These are phyloP conservation scores for Acanthopagrus latus DNA, from an alignment of 2,797 vertebrate genomes.

Conservation along the genomic window DNA sequence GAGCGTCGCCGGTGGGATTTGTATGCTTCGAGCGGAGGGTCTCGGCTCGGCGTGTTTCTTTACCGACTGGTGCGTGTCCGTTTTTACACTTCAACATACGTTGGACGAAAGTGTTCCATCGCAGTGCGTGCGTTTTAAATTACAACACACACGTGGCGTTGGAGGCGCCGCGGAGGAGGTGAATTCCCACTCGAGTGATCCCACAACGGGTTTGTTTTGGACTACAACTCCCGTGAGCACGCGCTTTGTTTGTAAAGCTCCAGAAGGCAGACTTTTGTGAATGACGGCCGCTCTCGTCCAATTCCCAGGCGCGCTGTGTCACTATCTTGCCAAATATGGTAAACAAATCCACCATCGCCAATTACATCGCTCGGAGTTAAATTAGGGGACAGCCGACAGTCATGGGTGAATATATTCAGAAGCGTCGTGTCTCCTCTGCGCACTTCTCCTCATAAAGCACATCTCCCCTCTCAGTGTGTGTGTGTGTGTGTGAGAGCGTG, in stretches of 20 bases:
- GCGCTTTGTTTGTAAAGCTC: slow-evolving; percentile 89
- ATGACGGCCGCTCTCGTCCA: slow-evolving; percentile 86
- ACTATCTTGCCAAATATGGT: slow-evolving; percentile 95
- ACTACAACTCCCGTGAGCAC: slow-evolving; percentile 89
- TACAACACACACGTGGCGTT: rapidly evolving
- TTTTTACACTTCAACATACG: rapidly evolving
- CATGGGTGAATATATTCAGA: slow-evolving; percentile 15
- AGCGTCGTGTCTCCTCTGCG: slow-evolving; percentile 38
- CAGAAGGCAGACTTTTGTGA: slow-evolving; percentile 82
- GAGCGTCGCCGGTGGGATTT: slow-evolving; percentile 82
- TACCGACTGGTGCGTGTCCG: too few relatives aligned
- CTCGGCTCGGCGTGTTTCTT: slow-evolving; percentile 30
- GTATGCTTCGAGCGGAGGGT: slow-evolving; percentile 77
- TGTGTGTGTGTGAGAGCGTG: too few relatives aligned
- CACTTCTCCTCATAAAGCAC: slow-evolving; percentile 12
- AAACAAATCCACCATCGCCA: slow-evolving; percentile 89
- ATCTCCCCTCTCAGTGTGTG: not conserved
- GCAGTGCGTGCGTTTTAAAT: rapidly evolving
- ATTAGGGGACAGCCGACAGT: slow-evolving; percentile 58
- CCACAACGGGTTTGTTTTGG: slow-evolving; percentile 71
- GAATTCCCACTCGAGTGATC: not conserved
- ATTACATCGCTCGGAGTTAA: slow-evolving; percentile 81
- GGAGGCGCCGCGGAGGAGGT: rapidly evolving
- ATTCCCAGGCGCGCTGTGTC: slow-evolving; percentile 82
- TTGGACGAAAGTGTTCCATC: rapidly evolving